Evolutionary conservation across 2,888 invertebrate genomes (phyloP).

Genomic region (Podotricha telesiphe): DNA sequence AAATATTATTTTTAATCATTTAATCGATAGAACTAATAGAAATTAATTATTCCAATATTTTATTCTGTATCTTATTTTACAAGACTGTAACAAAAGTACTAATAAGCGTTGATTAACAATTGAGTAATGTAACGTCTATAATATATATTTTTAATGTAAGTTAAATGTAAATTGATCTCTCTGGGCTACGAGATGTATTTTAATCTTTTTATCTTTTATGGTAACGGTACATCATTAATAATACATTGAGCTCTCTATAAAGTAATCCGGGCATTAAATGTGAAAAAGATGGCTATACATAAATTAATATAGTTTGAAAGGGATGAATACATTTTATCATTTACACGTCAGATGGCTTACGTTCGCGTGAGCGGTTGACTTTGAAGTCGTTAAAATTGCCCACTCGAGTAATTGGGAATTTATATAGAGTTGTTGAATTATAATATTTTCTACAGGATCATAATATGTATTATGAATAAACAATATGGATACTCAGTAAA

Average conservation of each 20-base stretch:
- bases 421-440: slow-evolving; percentile 44
- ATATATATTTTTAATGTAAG: not conserved
- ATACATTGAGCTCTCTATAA: slow-evolving; percentile 14
- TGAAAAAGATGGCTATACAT: slow-evolving; percentile 41
- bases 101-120: too few relatives aligned
- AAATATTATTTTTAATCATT: too few relatives aligned
- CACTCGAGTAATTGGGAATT: slow-evolving; percentile 60
- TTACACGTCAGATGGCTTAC: slow-evolving; percentile 71
- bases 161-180: not conserved
- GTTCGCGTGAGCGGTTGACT: slow-evolving; percentile 55
- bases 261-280: slow-evolving; percentile 39
- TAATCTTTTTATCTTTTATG: slow-evolving; percentile 15
- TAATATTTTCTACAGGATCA: not conserved
- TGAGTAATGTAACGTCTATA: not conserved
- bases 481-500: too few relatives aligned
- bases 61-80: too few relatives aligned
- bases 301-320: slow-evolving; percentile 40
- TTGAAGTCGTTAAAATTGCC: slow-evolving; percentile 63
- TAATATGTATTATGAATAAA: too few relatives aligned
- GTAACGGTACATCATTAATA: slow-evolving; percentile 1
- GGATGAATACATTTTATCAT: slow-evolving; percentile 58
- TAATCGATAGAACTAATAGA: too few relatives aligned
- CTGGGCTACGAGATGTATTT: not conserved
- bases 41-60: too few relatives aligned
- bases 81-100: too few relatives aligned